Conservation (phyloP, 1,140 invertebrate genomes). For the Rhagoletis zephyria region DNA sequence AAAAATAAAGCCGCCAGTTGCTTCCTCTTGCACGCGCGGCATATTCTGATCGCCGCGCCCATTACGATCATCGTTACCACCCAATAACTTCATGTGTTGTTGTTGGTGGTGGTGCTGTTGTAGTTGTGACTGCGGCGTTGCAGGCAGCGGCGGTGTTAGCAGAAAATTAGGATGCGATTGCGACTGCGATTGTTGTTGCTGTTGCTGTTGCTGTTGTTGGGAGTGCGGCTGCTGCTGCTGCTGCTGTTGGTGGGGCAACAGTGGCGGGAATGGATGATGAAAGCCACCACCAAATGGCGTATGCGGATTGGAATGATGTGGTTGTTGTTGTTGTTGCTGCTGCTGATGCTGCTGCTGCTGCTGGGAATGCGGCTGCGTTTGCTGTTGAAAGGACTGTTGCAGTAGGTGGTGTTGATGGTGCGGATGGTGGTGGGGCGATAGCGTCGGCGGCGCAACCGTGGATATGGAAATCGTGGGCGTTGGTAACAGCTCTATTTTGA, state of each 20-base stretch:
- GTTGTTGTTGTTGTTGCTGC: constrained; percentile 49
- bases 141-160: constrained; percentile 57
- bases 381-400: constrained; percentile 35
- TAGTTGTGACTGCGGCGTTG: constrained; percentile 40
- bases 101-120: constrained; percentile 61
- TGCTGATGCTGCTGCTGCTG: constrained; percentile 53
- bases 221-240: constrained; percentile 41
- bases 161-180: constrained; percentile 57
- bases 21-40: constrained; percentile 63
- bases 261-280: constrained; percentile 53
- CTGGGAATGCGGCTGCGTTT: background rate
- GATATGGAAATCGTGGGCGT: constrained; percentile 71
- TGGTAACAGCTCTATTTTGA: constrained; percentile 73
- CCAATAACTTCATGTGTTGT: constrained; percentile 73
- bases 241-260: constrained; percentile 44
- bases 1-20: constrained; percentile 70
- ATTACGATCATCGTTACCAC: constrained; percentile 71
- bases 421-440: constrained; percentile 60
- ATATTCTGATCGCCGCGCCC: constrained; percentile 67
- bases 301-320: constrained; percentile 56
- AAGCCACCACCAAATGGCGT: constrained; percentile 57
- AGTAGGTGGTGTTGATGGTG: constrained; percentile 55
- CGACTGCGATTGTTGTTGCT: constrained; percentile 43
- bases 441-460: constrained; percentile 65
- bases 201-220: constrained; percentile 51